Conservation (phyloP, 2,888 invertebrate species). For the Conus canariensis region DNA sequence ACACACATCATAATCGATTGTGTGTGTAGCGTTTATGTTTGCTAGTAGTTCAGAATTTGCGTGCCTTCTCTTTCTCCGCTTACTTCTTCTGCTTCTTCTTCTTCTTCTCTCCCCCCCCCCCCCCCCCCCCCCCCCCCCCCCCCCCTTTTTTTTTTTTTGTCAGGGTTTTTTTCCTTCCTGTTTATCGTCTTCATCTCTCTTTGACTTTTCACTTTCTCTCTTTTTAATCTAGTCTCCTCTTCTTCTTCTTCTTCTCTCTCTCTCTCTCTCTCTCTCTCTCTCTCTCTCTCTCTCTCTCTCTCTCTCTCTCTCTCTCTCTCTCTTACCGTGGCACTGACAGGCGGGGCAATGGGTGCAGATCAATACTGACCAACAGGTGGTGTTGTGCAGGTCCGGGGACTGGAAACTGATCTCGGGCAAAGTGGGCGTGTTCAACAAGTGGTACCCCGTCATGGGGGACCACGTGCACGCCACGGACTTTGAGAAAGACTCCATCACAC, state of each 20-base stretch:
- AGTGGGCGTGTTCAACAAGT: conserved; percentile 45
- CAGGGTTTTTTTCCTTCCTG: not conserved
- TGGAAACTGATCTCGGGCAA: conserved; percentile 48
- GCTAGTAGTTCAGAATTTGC: too few relatives aligned
- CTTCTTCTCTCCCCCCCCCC: too few relatives aligned
- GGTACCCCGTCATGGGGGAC: conserved; percentile 42
- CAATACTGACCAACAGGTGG: not conserved
- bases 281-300: not conserved
- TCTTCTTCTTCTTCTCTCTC: not conserved
- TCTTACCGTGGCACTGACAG: not conserved
- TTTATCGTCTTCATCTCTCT: too few relatives aligned
- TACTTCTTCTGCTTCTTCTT: too few relatives aligned
- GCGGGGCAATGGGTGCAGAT: too few relatives aligned
- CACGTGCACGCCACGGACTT: conserved; percentile 25
- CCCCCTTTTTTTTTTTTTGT: too few relatives aligned
- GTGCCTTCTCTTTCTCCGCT: too few relatives aligned
- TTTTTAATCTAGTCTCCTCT: too few relatives aligned
- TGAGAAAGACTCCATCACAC: conserved; percentile 13
- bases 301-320: not conserved
- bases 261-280: not conserved
- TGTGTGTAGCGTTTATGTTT: too few relatives aligned
- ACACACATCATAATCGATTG: too few relatives aligned
- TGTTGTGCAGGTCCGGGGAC: conserved; percentile 40
- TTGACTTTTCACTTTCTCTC: too few relatives aligned
- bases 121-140: too few relatives aligned